phyloP scores from a whole-genome alignment of 2,888 invertebrate species.

The Helleia helle region DNA sequence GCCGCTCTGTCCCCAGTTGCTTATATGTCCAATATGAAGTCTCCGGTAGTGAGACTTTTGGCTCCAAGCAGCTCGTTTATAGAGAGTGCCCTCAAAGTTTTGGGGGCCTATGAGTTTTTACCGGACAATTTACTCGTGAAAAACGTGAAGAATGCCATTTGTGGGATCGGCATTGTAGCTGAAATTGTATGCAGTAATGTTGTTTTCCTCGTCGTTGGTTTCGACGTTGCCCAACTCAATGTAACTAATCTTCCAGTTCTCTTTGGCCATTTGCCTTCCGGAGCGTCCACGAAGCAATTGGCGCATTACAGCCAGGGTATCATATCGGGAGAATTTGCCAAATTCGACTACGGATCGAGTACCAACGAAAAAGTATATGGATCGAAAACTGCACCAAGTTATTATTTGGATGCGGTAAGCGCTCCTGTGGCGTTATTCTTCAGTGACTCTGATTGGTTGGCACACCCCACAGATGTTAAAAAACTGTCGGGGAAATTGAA shows the following conservation, averaged over 20 bases:
- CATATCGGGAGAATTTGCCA: conserved; percentile 36
- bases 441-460: conserved; percentile 77
- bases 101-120: conserved; percentile 77
- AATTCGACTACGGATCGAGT: conserved; percentile 40
- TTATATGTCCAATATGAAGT: conserved; percentile 50
- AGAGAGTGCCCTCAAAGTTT: conserved; percentile 30
- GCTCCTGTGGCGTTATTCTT: conserved; percentile 48
- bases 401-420: conserved; percentile 34
- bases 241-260: conserved; percentile 71
- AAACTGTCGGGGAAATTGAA: conserved; percentile 61
- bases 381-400: conserved; percentile 34
- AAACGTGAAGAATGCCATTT: conserved; percentile 51
- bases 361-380: conserved; percentile 42
- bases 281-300: conserved; percentile 65
- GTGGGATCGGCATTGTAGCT: conserved; percentile 49
- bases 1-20: conserved; percentile 75
- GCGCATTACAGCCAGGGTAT: conserved; percentile 70
- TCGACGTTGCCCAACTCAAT: conserved; percentile 72
- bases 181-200: conserved; percentile 73
- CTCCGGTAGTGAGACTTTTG: conserved; percentile 41
- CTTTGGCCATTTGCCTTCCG: conserved; percentile 67
- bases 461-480: conserved; percentile 72
- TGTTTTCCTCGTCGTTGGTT: conserved; percentile 75
- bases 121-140: conserved; percentile 70
- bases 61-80: conserved; percentile 34